Conservation (phyloP, 1,140 invertebrate species). For the Cheumatopsyche charites region DNA sequence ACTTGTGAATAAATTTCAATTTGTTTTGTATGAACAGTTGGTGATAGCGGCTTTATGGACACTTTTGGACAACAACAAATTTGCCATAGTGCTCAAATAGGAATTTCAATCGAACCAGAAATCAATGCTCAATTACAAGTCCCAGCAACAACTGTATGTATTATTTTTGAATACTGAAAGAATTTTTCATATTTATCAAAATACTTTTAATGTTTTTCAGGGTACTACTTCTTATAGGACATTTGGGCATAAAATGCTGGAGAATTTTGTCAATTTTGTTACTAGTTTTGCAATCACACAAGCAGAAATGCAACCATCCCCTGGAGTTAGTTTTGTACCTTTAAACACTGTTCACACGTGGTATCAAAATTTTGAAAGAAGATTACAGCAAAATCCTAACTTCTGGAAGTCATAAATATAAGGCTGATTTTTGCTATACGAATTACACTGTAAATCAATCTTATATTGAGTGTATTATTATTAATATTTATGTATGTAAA, state of each 20-base stretch:
- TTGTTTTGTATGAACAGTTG: conserved; percentile 44
- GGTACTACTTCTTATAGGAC: conserved; percentile 74
- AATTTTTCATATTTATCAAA: not conserved
- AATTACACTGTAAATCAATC: too few relatives aligned
- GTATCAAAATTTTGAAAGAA: conserved; percentile 91
- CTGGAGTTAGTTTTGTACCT: conserved; percentile 85
- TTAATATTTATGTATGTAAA: too few relatives aligned
- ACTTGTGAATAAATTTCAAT: not conserved
- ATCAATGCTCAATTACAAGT: conserved; percentile 67
- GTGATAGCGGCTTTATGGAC: conserved; percentile 66
- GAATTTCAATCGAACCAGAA: conserved; percentile 87
- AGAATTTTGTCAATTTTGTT: conserved; percentile 91
- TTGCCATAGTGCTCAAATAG: conserved; percentile 93
- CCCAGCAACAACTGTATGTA: conserved; percentile 53
- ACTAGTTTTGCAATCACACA: conserved; percentile 86
- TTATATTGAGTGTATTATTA: too few relatives aligned
- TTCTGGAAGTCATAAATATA: conserved; percentile 81
- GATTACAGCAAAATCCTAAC: conserved; percentile 89
- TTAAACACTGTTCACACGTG: conserved; percentile 87
- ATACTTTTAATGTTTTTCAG: conserved; percentile 49
- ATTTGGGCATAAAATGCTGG: conserved; percentile 91
- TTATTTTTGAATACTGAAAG: not conserved
- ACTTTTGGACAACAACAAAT: conserved; percentile 73
- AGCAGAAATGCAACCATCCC: conserved; percentile 78
- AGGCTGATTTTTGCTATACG: not conserved